Evolutionary conservation across 2,113 vertebrate genomes (phyloP).

Genomic region (Glaucomys volans): DNA sequence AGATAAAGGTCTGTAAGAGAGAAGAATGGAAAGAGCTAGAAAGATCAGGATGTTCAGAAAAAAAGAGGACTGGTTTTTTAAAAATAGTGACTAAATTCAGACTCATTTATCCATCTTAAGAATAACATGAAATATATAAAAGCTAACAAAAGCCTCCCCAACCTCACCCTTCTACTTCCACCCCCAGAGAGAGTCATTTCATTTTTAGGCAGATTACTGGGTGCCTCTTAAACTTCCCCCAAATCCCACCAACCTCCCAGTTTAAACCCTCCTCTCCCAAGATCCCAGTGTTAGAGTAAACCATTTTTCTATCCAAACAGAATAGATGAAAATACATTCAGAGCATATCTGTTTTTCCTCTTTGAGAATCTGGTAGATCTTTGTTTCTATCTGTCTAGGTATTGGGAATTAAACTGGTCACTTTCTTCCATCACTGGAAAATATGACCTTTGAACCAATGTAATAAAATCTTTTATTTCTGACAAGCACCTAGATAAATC

Average conservation of each 20-base stretch:
- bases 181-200: constrained; percentile 70
- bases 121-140: constrained; percentile 83
- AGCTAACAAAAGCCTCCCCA: constrained; percentile 74
- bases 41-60: constrained; percentile 96
- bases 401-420: constrained; percentile 75
- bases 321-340: constrained; percentile 71
- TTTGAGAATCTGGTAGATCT: constrained; percentile 8
- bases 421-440: neutral
- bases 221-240: constrained; percentile 36
- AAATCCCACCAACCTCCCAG: constrained; percentile 79
- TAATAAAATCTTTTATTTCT: constrained; percentile 26
- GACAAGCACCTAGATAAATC: constrained; percentile 27
- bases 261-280: constrained; percentile 62
- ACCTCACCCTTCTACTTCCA: constrained; percentile 40
- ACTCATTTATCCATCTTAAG: constrained; percentile 78
- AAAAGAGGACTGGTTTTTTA: constrained; percentile 93
- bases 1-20: constrained; percentile 99
- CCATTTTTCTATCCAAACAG: constrained; percentile 62
- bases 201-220: constrained; percentile 48
- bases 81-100: constrained; percentile 87
- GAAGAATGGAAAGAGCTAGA: constrained; percentile 99
- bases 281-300: constrained; percentile 59
- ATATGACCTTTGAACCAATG: neutral
- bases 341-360: constrained; percentile 47
- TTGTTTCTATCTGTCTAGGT: neutral